Conservation (phyloP, 2,797 vertebrate genomes). For the Phataginus tricuspis region DNA sequence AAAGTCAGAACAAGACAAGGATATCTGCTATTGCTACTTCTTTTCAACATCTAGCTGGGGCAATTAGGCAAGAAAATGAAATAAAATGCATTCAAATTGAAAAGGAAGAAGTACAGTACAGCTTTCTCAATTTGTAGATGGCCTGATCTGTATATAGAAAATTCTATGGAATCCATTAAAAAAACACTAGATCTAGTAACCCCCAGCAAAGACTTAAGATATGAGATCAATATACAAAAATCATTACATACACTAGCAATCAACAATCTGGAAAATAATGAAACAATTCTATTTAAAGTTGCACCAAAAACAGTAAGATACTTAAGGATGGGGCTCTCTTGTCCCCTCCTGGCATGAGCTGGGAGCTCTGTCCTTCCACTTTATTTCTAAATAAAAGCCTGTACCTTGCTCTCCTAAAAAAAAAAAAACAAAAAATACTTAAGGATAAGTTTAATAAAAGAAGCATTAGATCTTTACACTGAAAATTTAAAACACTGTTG, state of each 20-base stretch:
- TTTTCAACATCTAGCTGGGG: background rate
- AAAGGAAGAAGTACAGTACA: background rate
- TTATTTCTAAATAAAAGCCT: no score
- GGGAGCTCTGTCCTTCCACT: no score
- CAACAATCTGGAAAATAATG: background rate
- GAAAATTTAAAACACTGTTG: background rate
- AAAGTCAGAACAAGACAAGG: background rate
- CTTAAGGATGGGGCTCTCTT: no score
- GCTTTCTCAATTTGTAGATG: background rate
- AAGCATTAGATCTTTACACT: background rate
- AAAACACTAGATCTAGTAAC: background rate
- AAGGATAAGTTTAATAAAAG: background rate
- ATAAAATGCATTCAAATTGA: background rate
- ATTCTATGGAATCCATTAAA: background rate
- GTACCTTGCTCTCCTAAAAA: no score
- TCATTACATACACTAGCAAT: background rate
- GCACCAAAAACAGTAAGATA: background rate
- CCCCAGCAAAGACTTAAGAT: background rate
- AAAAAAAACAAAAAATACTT: background rate
- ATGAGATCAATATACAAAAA: background rate
- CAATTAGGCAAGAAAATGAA: background rate
- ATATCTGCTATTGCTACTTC: background rate
- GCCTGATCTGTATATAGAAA: background rate
- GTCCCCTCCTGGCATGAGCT: background rate
- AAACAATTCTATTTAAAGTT: background rate